phyloP scores from a whole-genome alignment of 2,888 invertebrate genomes.

The Dynastes hyllus region DNA sequence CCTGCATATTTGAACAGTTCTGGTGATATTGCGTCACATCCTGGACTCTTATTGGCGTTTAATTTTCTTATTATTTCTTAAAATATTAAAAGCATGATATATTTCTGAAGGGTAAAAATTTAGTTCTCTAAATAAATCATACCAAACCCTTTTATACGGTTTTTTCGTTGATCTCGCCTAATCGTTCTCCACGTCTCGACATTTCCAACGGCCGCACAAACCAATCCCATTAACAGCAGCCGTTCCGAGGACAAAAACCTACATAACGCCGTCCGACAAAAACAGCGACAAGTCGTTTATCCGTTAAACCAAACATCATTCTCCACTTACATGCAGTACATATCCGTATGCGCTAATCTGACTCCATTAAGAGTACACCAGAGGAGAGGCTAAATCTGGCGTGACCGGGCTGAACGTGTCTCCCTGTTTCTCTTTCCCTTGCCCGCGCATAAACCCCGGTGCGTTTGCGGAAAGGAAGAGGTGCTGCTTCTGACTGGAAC shows the following conservation, averaged over 20 bases:
- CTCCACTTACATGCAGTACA: slow-evolving; percentile 72
- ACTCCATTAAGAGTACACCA: slow-evolving; percentile 69
- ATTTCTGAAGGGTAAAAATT: neutral
- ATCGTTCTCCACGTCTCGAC: slow-evolving; percentile 21
- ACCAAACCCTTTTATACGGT: neutral
- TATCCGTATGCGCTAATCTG: slow-evolving; percentile 70
- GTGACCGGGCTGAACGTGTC: slow-evolving; percentile 50
- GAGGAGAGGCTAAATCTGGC: slow-evolving; percentile 58
- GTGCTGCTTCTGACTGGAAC: slow-evolving; percentile 17
- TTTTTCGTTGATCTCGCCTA: neutral
- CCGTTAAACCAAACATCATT: slow-evolving; percentile 72
- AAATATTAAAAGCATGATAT: no score
- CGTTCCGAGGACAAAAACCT: slow-evolving; percentile 54
- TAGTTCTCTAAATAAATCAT: neutral
- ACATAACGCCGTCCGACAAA: slow-evolving; percentile 61
- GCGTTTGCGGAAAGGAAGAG: slow-evolving; percentile 7
- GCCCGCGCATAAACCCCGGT: neutral
- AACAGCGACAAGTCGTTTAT: slow-evolving; percentile 68
- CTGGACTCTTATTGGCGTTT: no score
- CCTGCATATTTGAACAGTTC: no score
- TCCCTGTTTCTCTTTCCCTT: slow-evolving; percentile 36
- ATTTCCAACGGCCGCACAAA: slow-evolving; percentile 34
- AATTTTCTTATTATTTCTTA: no score
- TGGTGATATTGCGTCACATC: no score
- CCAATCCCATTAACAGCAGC: slow-evolving; percentile 52